Conservation (phyloP, 2,113 vertebrate genomes). For the Rhinichthys klamathensis region DNA sequence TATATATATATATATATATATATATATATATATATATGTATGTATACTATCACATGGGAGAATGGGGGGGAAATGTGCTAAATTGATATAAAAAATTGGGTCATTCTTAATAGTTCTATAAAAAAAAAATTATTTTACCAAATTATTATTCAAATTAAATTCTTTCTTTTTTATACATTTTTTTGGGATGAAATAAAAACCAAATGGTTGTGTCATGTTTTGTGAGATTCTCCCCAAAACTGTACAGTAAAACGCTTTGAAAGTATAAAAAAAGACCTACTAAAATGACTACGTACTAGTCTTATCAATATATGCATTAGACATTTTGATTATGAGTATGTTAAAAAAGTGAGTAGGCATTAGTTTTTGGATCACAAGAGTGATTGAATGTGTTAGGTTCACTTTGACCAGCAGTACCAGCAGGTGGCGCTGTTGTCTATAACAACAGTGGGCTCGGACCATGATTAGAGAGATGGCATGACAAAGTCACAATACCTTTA, state of each 20-base stretch:
- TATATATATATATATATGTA: too few species aligned
- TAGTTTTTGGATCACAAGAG: background rate
- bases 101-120: too few species aligned
- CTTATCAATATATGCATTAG: background rate
- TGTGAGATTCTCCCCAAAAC: background rate
- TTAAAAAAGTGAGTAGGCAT: background rate
- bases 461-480: background rate
- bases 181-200: background rate
- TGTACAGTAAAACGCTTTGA: background rate
- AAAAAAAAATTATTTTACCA: too few species aligned
- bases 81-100: too few species aligned
- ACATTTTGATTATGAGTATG: too few species aligned
- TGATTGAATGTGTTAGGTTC: background rate
- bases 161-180: background rate
- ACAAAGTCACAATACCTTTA: background rate
- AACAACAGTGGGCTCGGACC: background rate
- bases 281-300: background rate
- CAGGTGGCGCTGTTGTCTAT: slow-evolving; percentile 60
- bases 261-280: background rate
- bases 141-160: background rate
- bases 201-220: background rate
- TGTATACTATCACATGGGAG: too few species aligned
- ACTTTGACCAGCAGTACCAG: slow-evolving; percentile 40
- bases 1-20: too few species aligned
- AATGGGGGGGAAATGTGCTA: too few species aligned